These are phyloP conservation scores for Caenorhabditis virilis DNA, from an alignment of 2,888 invertebrate genomes.

Conservation along the genomic window DNA sequence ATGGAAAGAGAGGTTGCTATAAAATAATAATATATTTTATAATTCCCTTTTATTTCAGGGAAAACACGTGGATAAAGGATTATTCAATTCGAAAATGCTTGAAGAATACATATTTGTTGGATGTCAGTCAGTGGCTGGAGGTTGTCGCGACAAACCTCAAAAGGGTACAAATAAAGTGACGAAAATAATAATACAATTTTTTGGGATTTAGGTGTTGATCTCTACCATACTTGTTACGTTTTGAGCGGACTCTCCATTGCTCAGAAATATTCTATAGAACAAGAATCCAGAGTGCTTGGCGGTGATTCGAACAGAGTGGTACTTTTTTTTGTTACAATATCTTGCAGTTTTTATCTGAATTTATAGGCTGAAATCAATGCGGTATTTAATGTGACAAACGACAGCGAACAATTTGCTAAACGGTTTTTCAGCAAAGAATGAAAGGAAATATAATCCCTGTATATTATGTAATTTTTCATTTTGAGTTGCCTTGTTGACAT, in stretches of 20 bases:
- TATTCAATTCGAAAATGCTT: constrained; percentile 73
- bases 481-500: too few species aligned
- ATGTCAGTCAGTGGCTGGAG: constrained; percentile 81
- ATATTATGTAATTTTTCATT: too few species aligned
- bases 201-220: constrained; percentile 75
- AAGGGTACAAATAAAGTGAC: constrained; percentile 72
- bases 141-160: constrained; percentile 92
- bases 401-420: constrained; percentile 41
- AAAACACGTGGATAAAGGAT: too few species aligned
- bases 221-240: constrained; percentile 96
- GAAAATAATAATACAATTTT: constrained; percentile 72
- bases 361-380: constrained; percentile 48
- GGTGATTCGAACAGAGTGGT: constrained; percentile 50
- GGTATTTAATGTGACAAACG: constrained; percentile 52
- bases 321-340: too few species aligned
- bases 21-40: too few species aligned
- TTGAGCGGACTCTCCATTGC: constrained; percentile 91
- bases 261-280: constrained; percentile 75
- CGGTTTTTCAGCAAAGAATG: constrained; percentile 32
- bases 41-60: too few species aligned
- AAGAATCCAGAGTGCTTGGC: constrained; percentile 44
- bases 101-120: constrained; percentile 93
- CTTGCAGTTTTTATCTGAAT: too few species aligned
- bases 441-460: too few species aligned
- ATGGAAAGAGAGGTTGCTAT: constrained; percentile 26